These are phyloP conservation scores for Synanthedon tipuliformis DNA, from an alignment of 2,888 invertebrate genomes.

Conservation along the genomic window DNA sequence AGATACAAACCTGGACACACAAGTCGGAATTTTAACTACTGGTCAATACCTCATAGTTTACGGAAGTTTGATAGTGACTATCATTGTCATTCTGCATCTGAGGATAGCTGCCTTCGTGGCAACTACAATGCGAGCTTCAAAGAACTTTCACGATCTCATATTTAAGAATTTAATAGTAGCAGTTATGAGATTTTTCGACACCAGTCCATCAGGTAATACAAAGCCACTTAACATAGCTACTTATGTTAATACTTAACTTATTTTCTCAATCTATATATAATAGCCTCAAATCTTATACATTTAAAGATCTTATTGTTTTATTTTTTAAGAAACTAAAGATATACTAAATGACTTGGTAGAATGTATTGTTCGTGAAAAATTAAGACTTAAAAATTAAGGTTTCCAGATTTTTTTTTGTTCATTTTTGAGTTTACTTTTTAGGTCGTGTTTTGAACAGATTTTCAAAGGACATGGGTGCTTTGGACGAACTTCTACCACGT, in stretches of 20 bases:
- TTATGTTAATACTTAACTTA: no score
- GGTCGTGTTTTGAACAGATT: constrained; percentile 80
- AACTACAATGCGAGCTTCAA: constrained; percentile 74
- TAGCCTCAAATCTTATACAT: no score
- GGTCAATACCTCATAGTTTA: constrained; percentile 42
- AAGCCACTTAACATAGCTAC: no score
- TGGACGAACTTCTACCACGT: constrained; percentile 80
- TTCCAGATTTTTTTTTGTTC: background rate
- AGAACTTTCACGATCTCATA: constrained; percentile 79
- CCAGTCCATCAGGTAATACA: constrained; percentile 77
- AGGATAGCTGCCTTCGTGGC: constrained; percentile 73
- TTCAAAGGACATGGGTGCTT: constrained; percentile 84
- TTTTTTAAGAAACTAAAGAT: background rate
- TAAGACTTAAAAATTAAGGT: background rate
- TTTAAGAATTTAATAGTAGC: constrained; percentile 77
- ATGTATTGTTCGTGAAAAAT: background rate
- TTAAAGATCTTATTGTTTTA: no score
- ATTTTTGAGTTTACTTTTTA: constrained; percentile 12
- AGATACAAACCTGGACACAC: constrained; percentile 36
- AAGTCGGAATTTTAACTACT: constrained; percentile 41
- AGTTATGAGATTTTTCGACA: constrained; percentile 82
- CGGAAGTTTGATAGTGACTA: constrained; percentile 34
- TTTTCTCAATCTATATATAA: no score
- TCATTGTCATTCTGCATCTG: constrained; percentile 56
- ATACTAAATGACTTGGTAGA: no score